Evolutionary conservation across 2,888 invertebrate genomes (phyloP), one percentile per base, ranked within the genome.

Genomic region (Aspidiotus destructor): DNA sequence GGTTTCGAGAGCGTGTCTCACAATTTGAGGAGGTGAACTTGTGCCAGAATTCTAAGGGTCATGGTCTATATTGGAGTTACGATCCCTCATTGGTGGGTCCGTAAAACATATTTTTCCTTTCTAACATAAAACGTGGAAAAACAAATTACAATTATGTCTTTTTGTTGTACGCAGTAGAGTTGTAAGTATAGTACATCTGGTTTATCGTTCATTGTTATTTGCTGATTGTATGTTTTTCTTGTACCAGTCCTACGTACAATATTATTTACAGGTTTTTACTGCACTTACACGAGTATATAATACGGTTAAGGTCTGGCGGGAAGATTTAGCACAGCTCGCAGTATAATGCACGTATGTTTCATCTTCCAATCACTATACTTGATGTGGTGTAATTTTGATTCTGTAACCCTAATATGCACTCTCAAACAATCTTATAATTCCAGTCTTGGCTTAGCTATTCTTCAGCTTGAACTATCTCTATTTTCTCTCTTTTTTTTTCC

Each of bases 201-300:
- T 48, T 48, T 48, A n/a, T 48, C 48, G 48, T 48, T 48, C 48
- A 48, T 48, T 48, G 48, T 48, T 48, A 48, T 48, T 48, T 48
- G 48, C 10, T 48, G 48, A 48, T 48, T 48, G 48, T 48, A 6
- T 48, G n/a, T 48, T 3, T 48, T 28, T 28, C 28, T 28, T 28
- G 28, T 28, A 28, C 28, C 2, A 28, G 28, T 28, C 28, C 28
- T 28, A 28, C 28, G 28, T 28, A 28, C 28, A 28, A 28, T 28
- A 28, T 28, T 28, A 28, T 28, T 28, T 28, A 28, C 28, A 28
- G 28, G 28, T 28, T 28, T 28, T 28, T 28, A 28, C 28, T 28
- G 28, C 28, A 28, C 28, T 28, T 28, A 28, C 28, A 28, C 28
- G 28, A 28, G 28, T 28, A 28, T 1, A 28, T 28, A 28, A 28